A percentile compares a stretch with the other conserved stretches of the same genome.
phyloP scores from a whole-genome alignment of 1,140 invertebrate species.

The Philotrypesis tridentata region DNA sequence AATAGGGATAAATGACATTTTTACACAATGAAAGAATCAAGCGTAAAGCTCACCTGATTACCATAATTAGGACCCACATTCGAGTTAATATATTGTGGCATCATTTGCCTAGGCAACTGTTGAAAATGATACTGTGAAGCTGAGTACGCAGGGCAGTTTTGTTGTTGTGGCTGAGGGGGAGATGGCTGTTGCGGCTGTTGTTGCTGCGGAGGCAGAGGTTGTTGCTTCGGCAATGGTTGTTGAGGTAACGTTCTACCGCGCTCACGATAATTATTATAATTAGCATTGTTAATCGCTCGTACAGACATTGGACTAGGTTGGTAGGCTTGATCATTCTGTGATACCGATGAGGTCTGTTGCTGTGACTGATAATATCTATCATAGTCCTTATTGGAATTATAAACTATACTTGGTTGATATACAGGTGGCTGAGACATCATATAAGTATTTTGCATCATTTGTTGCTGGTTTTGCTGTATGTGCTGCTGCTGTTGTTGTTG shows the following conservation, averaged over 20 bases:
- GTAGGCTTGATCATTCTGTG: conserved; percentile 60
- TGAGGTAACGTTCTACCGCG: conserved; percentile 46
- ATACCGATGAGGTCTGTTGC: conserved; percentile 33
- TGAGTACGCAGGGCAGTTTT: conserved; percentile 61
- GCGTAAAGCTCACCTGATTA: conserved; percentile 26
- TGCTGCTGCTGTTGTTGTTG: conserved; percentile 44
- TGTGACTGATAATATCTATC: conserved; percentile 40
- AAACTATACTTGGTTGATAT: conserved; percentile 40
- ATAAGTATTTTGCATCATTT: conserved; percentile 41
- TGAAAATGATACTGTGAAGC: conserved; percentile 62
- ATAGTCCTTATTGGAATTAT: conserved; percentile 33
- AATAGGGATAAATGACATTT: not conserved
- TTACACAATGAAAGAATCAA: conserved; percentile 35
- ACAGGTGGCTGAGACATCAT: conserved; percentile 45
- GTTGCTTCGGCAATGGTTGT: conserved; percentile 33
- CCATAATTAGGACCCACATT: conserved; percentile 55
- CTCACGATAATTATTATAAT: conserved; percentile 55
- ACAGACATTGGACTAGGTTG: conserved; percentile 49
- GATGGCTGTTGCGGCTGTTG: conserved; percentile 41
- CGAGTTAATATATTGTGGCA: conserved; percentile 61
- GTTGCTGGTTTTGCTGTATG: conserved; percentile 27
- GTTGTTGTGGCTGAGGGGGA: conserved; percentile 41
- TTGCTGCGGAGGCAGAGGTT: conserved; percentile 23
- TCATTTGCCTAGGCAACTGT: conserved; percentile 59
- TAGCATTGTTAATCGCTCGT: conserved; percentile 49